Percentiles rank a stretch among this genome's conserved stretches.
Conservation (phyloP, 2,797 vertebrate species). For the Anabas testudineus region DNA sequence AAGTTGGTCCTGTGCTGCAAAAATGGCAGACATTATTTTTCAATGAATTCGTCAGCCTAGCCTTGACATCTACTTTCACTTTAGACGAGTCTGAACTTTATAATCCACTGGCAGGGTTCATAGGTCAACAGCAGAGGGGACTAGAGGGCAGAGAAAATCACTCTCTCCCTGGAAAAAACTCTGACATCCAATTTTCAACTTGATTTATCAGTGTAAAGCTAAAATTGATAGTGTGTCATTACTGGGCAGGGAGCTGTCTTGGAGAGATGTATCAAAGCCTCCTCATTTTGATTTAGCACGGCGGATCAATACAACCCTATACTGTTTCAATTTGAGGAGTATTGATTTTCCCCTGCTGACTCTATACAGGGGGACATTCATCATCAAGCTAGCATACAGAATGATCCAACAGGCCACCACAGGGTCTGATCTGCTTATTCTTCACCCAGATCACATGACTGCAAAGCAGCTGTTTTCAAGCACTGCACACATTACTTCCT, state of each 20-base stretch:
- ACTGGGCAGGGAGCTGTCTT: slow-evolving; percentile 91
- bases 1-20: slow-evolving; percentile 10
- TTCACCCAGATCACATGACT: slow-evolving; percentile 62
- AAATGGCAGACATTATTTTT: slow-evolving; percentile 69
- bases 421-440: slow-evolving; percentile 74
- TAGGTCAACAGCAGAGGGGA: slow-evolving; percentile 89
- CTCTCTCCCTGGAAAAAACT: slow-evolving; percentile 88
- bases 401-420: slow-evolving; percentile 78
- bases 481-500: slow-evolving; percentile 49
- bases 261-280: slow-evolving; percentile 95
- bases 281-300: slow-evolving; percentile 94
- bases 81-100: slow-evolving; percentile 90
- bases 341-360: slow-evolving; percentile 96
- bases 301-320: slow-evolving; percentile 98
- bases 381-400: slow-evolving; percentile 90
- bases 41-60: slow-evolving; percentile 82
- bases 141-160: slow-evolving; percentile 89
- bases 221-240: slow-evolving; percentile 99
- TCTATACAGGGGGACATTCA: slow-evolving; percentile 92
- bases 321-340: slow-evolving; percentile 99
- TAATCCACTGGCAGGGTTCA: slow-evolving; percentile 93
- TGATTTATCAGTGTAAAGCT: slow-evolving; percentile 99
- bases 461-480: slow-evolving; percentile 61
- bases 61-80: slow-evolving; percentile 88
- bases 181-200: slow-evolving; percentile 99